Conservation (phyloP, 1,140 invertebrate genomes). For the Lepidurus apus region DNA sequence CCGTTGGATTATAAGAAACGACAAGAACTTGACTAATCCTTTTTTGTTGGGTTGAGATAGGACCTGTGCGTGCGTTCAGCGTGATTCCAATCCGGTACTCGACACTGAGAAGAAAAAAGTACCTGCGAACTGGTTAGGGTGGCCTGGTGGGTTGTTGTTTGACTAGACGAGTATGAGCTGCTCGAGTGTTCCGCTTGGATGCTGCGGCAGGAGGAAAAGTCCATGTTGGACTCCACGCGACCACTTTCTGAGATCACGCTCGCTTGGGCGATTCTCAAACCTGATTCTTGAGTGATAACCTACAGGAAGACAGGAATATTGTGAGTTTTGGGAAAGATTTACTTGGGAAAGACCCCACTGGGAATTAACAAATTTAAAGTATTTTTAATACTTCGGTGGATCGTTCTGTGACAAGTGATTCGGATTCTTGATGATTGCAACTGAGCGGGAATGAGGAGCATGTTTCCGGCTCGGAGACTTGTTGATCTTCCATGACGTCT, state of each 20-base stretch:
- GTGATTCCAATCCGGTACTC: not conserved
- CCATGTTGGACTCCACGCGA: slow-evolving; percentile 7
- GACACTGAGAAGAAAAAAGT: not conserved
- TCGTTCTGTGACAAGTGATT: not conserved
- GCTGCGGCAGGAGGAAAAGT: not conserved
- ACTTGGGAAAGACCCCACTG: not conserved
- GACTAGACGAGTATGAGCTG: not conserved
- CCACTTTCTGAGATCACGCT: slow-evolving; percentile 14
- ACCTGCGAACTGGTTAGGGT: not conserved
- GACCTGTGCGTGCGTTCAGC: too few relatives aligned
- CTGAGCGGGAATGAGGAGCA: not conserved
- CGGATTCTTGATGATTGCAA: not conserved
- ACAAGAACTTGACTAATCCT: not conserved
- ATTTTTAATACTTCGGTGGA: not conserved
- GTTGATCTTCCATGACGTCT: slow-evolving; percentile 18
- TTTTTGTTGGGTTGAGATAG: too few relatives aligned
- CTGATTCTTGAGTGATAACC: slow-evolving; percentile 6
- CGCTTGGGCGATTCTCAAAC: not conserved
- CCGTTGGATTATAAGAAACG: not conserved
- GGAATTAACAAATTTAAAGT: not conserved
- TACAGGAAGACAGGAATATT: not conserved
- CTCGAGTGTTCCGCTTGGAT: not conserved
- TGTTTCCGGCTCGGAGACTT: slow-evolving; percentile 12
- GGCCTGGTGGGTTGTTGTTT: not conserved
- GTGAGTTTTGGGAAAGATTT: not conserved